Base-by-base conservation (phyloP, 2,113 vertebrate species). In the Camarhynchus parvulus region DNA sequence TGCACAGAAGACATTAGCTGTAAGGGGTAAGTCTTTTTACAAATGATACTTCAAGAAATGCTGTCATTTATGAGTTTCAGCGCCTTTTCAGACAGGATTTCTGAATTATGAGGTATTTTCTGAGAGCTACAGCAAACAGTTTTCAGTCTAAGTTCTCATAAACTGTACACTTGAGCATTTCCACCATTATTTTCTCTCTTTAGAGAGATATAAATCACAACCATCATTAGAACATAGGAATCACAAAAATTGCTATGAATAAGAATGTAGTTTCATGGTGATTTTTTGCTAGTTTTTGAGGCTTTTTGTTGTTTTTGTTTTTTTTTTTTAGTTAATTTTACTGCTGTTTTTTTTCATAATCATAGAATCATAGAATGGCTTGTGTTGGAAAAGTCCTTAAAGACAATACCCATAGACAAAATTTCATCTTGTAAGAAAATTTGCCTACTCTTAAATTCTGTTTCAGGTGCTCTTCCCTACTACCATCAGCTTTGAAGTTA, bases 301-400 rank as follows among this genome's bases (percentile, higher is more conserved):
- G 24, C 8, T 18, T 66, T 6, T 61, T 72, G 4, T 52, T 35
- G 35, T 35, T 35, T 35, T 35, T n/a, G n/a, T 35, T 35, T 35
- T 4, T 11, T 17, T 5, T 22, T 82, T 78, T 44, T 13, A 47
- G 27, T 20, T 50, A 33, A 25, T 69, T 83, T 83, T 53, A 23
- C 10, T 63, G 3, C 1, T 2, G 0, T 1, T 30, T 63, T 53
- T 47, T 67, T 31, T 49, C 2, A 16, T 47, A 47, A 47, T 47
- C 19, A 47, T 47, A 35, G 11, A 47, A 22, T 35, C 35, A 49
- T 15, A 31, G 9, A 31, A 25, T 13, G 6, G 9, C 33, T 50
- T 58, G 6, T 50, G 18, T 42, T 37, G 42, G 59, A 58, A 66
- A 4, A 7, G 10, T 33, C 8, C 18, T 16, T 58, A 37, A 33